phyloP scores from a whole-genome alignment of 2,113 vertebrate species.

The Sapayoa aenigma region DNA sequence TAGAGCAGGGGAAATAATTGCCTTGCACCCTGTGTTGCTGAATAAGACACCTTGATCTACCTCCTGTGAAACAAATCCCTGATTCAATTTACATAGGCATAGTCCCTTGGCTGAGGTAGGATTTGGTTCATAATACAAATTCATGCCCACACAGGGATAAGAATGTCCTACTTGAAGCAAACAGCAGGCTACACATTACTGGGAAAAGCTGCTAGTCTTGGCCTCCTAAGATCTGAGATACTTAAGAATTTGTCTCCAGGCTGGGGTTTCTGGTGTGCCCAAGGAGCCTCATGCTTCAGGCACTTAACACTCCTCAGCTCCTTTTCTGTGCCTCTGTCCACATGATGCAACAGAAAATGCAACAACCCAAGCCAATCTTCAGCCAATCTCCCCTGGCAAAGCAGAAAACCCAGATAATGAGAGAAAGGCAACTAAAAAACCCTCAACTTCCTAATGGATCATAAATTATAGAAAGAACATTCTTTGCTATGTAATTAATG shows the following conservation, averaged over 20 bases:
- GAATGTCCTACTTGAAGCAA: background rate
- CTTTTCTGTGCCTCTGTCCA: background rate
- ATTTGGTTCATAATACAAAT: background rate
- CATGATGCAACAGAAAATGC: background rate
- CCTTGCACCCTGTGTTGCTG: background rate
- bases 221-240: background rate
- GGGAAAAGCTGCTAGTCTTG: background rate
- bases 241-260: background rate
- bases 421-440: background rate
- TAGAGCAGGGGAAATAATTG: fast-evolving
- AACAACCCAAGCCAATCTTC: background rate
- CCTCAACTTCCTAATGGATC: slow-evolving; percentile 46
- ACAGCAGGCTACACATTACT: background rate
- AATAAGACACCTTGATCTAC: background rate
- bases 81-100: background rate
- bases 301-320: background rate
- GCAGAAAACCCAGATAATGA: background rate
- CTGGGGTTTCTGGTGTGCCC: background rate
- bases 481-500: slow-evolving; percentile 80
- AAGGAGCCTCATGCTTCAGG: background rate
- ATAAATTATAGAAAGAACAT: slow-evolving; percentile 72
- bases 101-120: background rate
- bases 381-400: background rate
- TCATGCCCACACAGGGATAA: background rate
- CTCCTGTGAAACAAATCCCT: background rate